Evolutionary conservation across 2,113 vertebrate species (phyloP).

Genomic region (Nibea albiflora): DNA sequence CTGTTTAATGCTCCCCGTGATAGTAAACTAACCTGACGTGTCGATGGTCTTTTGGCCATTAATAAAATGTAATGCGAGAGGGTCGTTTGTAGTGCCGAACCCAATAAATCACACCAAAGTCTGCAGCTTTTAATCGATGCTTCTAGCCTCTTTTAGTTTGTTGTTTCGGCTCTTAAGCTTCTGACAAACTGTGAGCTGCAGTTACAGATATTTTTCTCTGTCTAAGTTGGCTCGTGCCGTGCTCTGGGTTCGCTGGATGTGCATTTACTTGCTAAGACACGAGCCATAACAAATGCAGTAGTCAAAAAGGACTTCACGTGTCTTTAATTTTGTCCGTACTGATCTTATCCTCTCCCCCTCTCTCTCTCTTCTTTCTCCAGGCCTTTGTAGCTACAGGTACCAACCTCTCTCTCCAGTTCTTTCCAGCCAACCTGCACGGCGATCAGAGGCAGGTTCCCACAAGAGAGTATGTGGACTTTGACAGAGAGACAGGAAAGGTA

Average conservation of each 20-base stretch:
- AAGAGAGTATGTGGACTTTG: constrained; percentile 98
- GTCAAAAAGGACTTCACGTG: neutral
- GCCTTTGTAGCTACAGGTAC: constrained; percentile 99
- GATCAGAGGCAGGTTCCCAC: constrained; percentile 97
- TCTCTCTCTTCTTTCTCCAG: constrained; percentile 75
- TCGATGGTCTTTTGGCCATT: neutral
- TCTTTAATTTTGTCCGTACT: too few species aligned
- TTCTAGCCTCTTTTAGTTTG: neutral
- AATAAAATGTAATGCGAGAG: neutral
- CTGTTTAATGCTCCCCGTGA: neutral
- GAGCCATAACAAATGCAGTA: neutral
- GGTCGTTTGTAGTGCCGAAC: neutral
- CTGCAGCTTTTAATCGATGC: neutral
- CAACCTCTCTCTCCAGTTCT: constrained; percentile 99
- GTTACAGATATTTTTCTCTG: neutral
- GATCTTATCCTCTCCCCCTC: neutral
- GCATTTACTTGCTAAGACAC: neutral
- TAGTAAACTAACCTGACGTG: constrained; percentile 6
- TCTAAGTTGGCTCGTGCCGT: neutral
- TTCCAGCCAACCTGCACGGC: constrained; percentile 97
- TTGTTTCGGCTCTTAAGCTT: neutral
- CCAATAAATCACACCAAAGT: neutral
- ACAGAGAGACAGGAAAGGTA: constrained; percentile 98
- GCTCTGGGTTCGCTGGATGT: neutral
- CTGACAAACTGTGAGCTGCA: neutral